phyloP scores from a whole-genome alignment of 53 echinoderm and acorn worm genomes.

The Luidia sarsii region DNA sequence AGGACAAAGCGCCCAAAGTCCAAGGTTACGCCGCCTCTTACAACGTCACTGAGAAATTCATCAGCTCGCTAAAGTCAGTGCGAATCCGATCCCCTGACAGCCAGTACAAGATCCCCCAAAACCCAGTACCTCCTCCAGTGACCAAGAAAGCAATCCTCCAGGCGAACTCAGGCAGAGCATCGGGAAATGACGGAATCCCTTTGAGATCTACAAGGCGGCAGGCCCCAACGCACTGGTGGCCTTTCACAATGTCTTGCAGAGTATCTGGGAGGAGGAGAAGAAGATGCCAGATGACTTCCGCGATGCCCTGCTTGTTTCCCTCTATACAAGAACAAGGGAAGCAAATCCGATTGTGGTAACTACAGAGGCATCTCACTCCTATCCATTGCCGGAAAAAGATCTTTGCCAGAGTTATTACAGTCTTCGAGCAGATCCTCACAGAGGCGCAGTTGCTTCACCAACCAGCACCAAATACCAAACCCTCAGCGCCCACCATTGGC shows the following conservation, averaged over 20 bases:
- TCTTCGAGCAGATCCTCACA: background rate
- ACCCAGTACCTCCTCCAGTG: background rate
- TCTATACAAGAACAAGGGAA: conserved; percentile 1
- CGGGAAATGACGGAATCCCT: conserved; percentile 24
- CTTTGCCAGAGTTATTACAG: background rate
- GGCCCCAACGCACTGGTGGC: background rate
- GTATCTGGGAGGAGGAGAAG: conserved; percentile 3
- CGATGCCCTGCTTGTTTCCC: background rate
- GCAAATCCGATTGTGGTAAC: background rate
- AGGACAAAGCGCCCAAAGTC: conserved; percentile 2
- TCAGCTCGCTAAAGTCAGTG: background rate
- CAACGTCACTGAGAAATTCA: conserved; percentile 27
- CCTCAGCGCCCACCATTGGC: too few relatives aligned
- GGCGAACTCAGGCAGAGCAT: conserved; percentile 5
- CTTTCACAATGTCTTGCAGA: background rate
- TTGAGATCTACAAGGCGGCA: conserved; percentile 1
- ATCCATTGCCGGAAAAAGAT: background rate
- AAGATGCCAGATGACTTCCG: background rate
- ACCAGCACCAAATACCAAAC: too few relatives aligned
- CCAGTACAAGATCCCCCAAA: background rate
- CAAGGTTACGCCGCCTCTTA: background rate
- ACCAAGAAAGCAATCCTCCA: conserved; percentile 10
- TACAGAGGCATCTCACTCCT: conserved; percentile 2
- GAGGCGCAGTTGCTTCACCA: conserved; percentile 1
- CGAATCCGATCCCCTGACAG: background rate